Evolutionary conservation across 2,888 invertebrate species (phyloP).

Genomic region (Stenoptilia bipunctidactyla): DNA sequence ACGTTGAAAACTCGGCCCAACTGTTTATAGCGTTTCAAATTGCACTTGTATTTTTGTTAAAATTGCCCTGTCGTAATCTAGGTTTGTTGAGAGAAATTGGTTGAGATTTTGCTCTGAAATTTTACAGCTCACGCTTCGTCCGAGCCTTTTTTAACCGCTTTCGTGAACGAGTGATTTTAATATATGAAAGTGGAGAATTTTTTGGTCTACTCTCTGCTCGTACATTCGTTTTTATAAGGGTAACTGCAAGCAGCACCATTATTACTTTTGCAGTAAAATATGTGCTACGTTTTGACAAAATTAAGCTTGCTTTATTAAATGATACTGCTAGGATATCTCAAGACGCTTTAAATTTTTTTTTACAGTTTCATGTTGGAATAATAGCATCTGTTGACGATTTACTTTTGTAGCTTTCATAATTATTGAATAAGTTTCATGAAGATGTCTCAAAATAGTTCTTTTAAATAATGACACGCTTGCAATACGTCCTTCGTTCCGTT

Average conservation of each 20-base stretch:
- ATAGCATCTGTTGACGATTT: no score
- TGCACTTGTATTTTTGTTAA: constrained; percentile 30
- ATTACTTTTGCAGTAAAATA: constrained; percentile 1
- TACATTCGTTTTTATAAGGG: neutral
- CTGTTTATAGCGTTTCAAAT: constrained; percentile 18
- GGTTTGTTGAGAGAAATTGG: constrained; percentile 22
- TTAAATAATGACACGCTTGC: no score
- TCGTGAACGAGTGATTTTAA: constrained; percentile 33
- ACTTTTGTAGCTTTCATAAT: no score
- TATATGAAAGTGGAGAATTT: constrained; percentile 28
- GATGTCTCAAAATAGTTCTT: no score
- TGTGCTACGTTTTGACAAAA: no score
- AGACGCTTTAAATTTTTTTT: no score
- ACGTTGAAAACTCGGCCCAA: constrained; percentile 32
- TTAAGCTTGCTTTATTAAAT: no score
- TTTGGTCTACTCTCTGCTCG: constrained; percentile 14
- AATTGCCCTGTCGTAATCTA: constrained; percentile 24
- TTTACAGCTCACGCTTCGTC: constrained; percentile 14
- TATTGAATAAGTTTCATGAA: no score
- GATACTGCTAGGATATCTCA: no score
- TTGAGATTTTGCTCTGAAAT: constrained; percentile 2
- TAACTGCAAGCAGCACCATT: constrained; percentile 6
- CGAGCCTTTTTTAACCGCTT: constrained; percentile 19
- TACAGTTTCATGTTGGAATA: no score
- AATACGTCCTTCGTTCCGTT: no score